Evolutionary conservation across 2,888 invertebrate genomes (phyloP), one percentile per base, ranked within the genome.

Genomic region (Spodoptera exigua): DNA sequence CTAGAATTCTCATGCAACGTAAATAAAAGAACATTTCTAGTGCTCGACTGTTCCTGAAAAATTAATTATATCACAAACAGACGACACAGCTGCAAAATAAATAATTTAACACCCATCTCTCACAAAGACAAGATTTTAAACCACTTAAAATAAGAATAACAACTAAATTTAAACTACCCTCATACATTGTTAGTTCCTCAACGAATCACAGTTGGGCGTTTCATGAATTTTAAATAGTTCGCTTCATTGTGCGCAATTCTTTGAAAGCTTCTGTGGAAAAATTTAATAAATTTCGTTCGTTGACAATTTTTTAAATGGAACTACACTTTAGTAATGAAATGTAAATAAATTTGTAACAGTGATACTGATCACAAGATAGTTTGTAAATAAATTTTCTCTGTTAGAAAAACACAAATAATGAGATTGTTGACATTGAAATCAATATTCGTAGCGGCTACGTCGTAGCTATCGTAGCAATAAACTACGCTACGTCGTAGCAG

Each of bases 161-260:
- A 52, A 57, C 11, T 41, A 40, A 13, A 57, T 67, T 57, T 45
- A 52, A 49, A 53, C 64, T 36, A 48, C 13, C 14, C 16, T 32
- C 47, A 40, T 49, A 57, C 21, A 35, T 45, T 49, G 40, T 46
- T 53, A 45, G 16, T 49, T 37, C 49, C 32, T 21, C 40, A 32
- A 36, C 17, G 48, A 53, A 41, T 46, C 48, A 70, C 48, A 27
- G 58, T 18, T 18, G 45, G 16, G 12, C 44, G 43, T 64, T 57
- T 70, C 47, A 68, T 64, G 67, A 70, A 68, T 68, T 65, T 65
- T 49, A 49, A 68, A 53, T 64, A 49, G 45, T 35, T 58, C 48
- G 51, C 48, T 57, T 69, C 70, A 62, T 49, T 65, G 65, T 46
- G 35, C 41, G 21, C 43, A 10, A 46, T 46, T 53, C 58, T 67